Conservation (phyloP, 2,888 invertebrate genomes). For the Horisme vitalbata region DNA sequence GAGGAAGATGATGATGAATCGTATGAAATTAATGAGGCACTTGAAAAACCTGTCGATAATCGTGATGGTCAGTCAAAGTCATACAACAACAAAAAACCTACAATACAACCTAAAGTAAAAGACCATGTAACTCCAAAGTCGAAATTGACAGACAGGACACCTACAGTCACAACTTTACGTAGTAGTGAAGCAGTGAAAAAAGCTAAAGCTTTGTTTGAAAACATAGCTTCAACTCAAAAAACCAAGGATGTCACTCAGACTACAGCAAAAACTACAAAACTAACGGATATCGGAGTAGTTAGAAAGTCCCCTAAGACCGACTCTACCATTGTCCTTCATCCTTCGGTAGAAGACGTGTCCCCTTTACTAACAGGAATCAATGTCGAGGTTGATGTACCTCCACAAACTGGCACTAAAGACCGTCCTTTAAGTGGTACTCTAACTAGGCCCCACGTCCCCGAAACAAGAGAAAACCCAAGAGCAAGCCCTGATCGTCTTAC, state of each 20-base stretch:
- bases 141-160: conserved; percentile 50
- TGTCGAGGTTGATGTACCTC: conserved; percentile 42
- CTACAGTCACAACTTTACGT: conserved; percentile 68
- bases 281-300: conserved; percentile 76
- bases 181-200: conserved; percentile 86
- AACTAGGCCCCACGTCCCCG: conserved; percentile 34
- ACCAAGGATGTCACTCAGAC: conserved; percentile 44
- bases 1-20: conserved; percentile 45
- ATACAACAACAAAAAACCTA: conserved; percentile 50
- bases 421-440: conserved; percentile 40
- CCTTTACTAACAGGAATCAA: conserved; percentile 45
- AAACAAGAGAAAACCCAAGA: conserved; percentile 44
- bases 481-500: conserved; percentile 48
- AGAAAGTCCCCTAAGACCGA: conserved; percentile 60
- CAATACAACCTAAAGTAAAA: conserved; percentile 51
- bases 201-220: conserved; percentile 88
- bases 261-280: conserved; percentile 58
- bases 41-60: conserved; percentile 17
- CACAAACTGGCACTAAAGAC: conserved; percentile 33
- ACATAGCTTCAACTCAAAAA: conserved; percentile 75
- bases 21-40: conserved; percentile 32
- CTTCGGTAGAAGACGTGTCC: conserved; percentile 49
- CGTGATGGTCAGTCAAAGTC: conserved; percentile 40
- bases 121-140: conserved; percentile 45
- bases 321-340: conserved; percentile 48